A percentile compares a stretch with the other conserved stretches of the same genome.
Conservation (phyloP, 2,113 vertebrate species). For the Corynorhinus townsendii region DNA sequence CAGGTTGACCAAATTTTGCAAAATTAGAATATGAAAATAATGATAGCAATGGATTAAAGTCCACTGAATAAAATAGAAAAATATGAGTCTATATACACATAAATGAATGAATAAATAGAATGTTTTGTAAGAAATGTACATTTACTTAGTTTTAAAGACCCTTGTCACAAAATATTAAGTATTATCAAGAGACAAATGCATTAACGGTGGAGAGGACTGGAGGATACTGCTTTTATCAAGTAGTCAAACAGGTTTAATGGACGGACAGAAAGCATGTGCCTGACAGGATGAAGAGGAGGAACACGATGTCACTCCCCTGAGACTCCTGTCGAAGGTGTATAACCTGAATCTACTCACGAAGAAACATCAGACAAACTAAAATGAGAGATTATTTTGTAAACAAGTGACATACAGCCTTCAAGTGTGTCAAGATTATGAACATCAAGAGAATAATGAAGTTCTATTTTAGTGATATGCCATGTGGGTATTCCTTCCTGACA, state of each 20-base stretch:
- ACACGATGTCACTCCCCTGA: not conserved
- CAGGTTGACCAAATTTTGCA: not conserved
- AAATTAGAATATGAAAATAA: not conserved
- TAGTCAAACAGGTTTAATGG: not conserved
- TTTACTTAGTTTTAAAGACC: not conserved
- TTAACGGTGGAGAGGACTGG: not conserved
- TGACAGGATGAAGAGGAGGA: not conserved
- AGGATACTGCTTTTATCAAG: not conserved
- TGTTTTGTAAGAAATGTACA: not conserved
- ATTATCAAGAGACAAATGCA: not conserved
- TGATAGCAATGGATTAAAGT: not conserved
- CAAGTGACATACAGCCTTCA: not conserved
- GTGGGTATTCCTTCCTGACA: not conserved
- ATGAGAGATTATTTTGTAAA: not conserved
- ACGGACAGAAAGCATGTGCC: not conserved
- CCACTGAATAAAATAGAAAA: not conserved
- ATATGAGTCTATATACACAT: not conserved
- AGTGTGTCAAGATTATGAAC: not conserved
- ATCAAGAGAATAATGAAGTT: not conserved
- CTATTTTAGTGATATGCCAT: not conserved
- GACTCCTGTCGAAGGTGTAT: not conserved
- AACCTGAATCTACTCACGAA: not conserved
- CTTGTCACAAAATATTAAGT: not conserved
- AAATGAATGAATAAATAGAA: not conserved
- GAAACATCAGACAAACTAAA: not conserved